Percentiles rank a stretch among this genome's conserved stretches.
phyloP scores from a whole-genome alignment of 2,113 vertebrate species.

The Monopterus albus region DNA sequence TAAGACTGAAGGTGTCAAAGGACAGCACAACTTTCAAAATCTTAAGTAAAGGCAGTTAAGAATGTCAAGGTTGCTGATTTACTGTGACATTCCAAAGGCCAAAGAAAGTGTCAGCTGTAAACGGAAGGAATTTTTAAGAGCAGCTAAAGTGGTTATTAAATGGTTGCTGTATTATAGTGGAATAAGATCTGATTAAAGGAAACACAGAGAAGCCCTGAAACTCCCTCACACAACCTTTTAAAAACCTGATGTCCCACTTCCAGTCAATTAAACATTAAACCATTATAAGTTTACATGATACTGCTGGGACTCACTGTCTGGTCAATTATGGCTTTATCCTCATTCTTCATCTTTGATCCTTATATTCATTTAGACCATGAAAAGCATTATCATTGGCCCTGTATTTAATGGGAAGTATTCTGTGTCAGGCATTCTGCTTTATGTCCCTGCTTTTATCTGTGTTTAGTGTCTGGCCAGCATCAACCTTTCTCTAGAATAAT shows the following conservation, averaged over 20 bases:
- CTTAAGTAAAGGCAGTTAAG: constrained; percentile 72
- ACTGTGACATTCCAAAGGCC: constrained; percentile 61
- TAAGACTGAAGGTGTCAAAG: constrained; percentile 38
- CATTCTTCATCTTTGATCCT: constrained; percentile 59
- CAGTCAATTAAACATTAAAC: constrained; percentile 71
- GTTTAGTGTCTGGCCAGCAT: constrained; percentile 53
- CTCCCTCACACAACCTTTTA: constrained; percentile 27
- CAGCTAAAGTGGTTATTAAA: constrained; percentile 79
- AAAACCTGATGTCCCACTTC: constrained; percentile 60
- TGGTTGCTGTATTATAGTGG: constrained; percentile 75
- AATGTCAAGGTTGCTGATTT: constrained; percentile 71
- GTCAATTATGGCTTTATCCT: constrained; percentile 50
- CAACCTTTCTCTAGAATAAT: constrained; percentile 52
- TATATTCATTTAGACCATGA: constrained; percentile 26
- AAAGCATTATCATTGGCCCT: constrained; percentile 21
- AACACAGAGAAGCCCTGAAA: constrained; percentile 37
- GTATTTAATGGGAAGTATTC: constrained; percentile 51
- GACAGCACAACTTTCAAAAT: constrained; percentile 54
- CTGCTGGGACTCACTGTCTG: constrained; percentile 24
- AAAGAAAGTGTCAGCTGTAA: constrained; percentile 65
- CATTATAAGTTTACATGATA: constrained; percentile 35
- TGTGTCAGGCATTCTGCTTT: constrained; percentile 47
- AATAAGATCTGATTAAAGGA: constrained; percentile 79
- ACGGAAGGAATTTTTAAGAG: constrained; percentile 81
- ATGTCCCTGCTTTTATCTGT: constrained; percentile 54